Evolutionary conservation across 2,888 invertebrate genomes (phyloP).

Genomic region (Agrilus mali): DNA sequence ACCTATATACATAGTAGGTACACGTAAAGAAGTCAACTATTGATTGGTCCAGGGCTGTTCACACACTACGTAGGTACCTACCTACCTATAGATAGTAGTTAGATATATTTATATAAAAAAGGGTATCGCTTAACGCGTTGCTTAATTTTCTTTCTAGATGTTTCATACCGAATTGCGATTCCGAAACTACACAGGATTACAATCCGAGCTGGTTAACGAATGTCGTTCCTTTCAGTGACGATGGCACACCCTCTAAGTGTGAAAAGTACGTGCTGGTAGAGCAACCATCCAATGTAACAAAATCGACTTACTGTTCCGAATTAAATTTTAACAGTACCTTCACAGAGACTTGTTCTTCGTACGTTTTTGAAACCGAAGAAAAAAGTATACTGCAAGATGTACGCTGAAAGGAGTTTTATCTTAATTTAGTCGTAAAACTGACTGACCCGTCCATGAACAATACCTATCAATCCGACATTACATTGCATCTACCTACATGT

Average conservation of each 20-base stretch:
- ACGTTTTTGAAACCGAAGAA: slow-evolving; percentile 24
- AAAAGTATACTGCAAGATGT: slow-evolving; percentile 28
- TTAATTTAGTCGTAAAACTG: too few relatives aligned
- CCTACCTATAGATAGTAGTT: too few relatives aligned
- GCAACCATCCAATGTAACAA: not conserved
- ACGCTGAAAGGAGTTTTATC: slow-evolving; percentile 13
- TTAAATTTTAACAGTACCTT: slow-evolving; percentile 16
- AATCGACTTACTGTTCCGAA: slow-evolving; percentile 11
- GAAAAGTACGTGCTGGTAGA: slow-evolving; percentile 1
- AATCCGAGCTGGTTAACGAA: slow-evolving; percentile 25
- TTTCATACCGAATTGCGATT: slow-evolving; percentile 8
- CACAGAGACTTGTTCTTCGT: slow-evolving; percentile 19
- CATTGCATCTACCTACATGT: too few relatives aligned
- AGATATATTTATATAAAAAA: too few relatives aligned
- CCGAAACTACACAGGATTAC: slow-evolving; percentile 5
- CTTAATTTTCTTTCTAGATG: slow-evolving; percentile 7
- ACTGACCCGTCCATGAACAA: too few relatives aligned
- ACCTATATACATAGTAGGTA: too few relatives aligned
- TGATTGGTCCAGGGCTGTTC: too few relatives aligned
- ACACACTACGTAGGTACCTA: too few relatives aligned
- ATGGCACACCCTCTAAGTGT: slow-evolving; percentile 21
- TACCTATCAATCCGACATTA: too few relatives aligned
- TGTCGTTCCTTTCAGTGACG: slow-evolving; percentile 27
- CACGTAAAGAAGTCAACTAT: too few relatives aligned
- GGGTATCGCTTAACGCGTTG: not conserved